phyloP scores from a whole-genome alignment of 2,797 vertebrate genomes.

The Malacoctenus gilli region DNA sequence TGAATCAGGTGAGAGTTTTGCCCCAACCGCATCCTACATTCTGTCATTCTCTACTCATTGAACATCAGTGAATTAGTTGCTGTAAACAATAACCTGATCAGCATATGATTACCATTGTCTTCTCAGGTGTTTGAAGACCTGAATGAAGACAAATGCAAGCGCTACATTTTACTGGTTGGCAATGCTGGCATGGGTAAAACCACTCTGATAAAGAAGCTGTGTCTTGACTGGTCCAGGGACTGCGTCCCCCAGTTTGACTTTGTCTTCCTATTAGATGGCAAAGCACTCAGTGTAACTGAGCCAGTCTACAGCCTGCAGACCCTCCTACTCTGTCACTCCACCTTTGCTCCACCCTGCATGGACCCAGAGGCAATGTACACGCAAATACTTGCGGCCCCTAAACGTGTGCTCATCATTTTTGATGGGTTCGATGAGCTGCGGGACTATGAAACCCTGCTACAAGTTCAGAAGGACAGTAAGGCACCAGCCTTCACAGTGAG shows the following conservation, averaged over 20 bases:
- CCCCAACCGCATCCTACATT: not conserved
- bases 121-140: conserved; percentile 65
- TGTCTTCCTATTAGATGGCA: conserved; percentile 86
- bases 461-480: conserved; percentile 64
- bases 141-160: conserved; percentile 70
- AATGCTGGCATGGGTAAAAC: conserved; percentile 91
- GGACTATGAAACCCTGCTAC: conserved; percentile 81
- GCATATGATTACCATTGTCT: conserved; percentile 5
- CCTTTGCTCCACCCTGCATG: conserved; percentile 43
- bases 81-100: not conserved
- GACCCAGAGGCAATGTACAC: conserved; percentile 75
- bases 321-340: conserved; percentile 82
- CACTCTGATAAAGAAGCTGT: conserved; percentile 83
- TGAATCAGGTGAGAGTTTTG: conserved; percentile 68
- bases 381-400: conserved; percentile 79
- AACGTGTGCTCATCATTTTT: conserved; percentile 87
- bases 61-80: not conserved
- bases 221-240: conserved; percentile 87
- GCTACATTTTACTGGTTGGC: conserved; percentile 83
- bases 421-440: conserved; percentile 87
- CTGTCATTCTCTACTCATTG: too few species aligned
- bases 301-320: conserved; percentile 78
- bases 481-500: conserved; percentile 71
- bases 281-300: conserved; percentile 71
- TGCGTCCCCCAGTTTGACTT: conserved; percentile 87